phyloP scores from a whole-genome alignment of 2,113 vertebrate genomes.

The Trogon surrucura region DNA sequence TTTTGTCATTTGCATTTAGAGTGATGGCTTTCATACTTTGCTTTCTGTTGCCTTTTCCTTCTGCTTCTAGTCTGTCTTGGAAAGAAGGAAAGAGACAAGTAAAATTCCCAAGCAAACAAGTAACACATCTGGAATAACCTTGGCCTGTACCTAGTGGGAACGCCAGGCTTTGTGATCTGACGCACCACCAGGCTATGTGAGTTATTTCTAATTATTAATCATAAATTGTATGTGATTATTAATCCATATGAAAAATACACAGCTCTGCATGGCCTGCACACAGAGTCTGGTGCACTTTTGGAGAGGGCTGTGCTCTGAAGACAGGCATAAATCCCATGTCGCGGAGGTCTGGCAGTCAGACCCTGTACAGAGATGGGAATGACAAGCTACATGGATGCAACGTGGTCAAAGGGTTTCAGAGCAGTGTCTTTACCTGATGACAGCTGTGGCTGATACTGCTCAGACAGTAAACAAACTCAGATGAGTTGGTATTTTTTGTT shows the following conservation, averaged over 20 bases:
- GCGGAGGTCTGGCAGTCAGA: neutral
- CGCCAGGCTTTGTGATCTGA: neutral
- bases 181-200: rapidly evolving
- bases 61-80: neutral
- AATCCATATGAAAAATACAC: neutral
- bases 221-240: neutral
- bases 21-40: neutral
- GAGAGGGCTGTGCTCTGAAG: neutral
- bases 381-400: neutral
- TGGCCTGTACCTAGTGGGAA: neutral
- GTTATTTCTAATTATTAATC: neutral
- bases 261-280: rapidly evolving
- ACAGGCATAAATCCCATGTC: neutral
- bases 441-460: neutral
- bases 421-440: neutral
- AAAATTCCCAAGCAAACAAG: neutral
- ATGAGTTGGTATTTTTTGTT: neutral
- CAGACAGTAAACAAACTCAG: neutral
- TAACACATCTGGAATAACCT: neutral
- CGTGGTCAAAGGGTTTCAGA: neutral
- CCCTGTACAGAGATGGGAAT: neutral
- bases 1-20: neutral
- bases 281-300: rapidly evolving
- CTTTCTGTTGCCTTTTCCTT: neutral
- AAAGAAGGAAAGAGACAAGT: neutral